Evolutionary conservation across 1,140 invertebrate species (phyloP).

Genomic region (Heliconius hewitsoni): DNA sequence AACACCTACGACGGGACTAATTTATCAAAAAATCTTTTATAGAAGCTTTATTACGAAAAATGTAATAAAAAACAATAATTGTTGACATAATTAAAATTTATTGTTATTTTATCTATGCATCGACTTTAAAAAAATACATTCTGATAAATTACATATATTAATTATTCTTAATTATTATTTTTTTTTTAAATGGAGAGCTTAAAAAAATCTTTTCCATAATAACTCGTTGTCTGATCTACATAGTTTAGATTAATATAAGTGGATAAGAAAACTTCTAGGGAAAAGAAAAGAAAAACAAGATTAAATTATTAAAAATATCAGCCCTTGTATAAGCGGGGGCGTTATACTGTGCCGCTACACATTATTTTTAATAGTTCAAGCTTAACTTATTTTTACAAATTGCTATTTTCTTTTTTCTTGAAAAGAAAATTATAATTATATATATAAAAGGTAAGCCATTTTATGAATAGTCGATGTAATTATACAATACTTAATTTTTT

Average conservation of each 20-base stretch:
- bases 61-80: neutral
- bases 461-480: neutral
- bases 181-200: neutral
- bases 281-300: neutral
- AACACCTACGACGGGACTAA: neutral
- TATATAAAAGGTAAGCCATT: neutral
- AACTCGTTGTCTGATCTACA: neutral
- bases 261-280: neutral
- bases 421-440: neutral
- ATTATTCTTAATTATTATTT: neutral
- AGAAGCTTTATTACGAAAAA: neutral
- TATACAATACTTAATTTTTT: neutral
- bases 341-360: neutral
- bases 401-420: neutral
- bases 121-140: too few relatives aligned
- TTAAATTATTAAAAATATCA: neutral
- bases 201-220: neutral
- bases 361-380: neutral
- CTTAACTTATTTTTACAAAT: neutral
- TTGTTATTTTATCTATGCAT: too few relatives aligned
- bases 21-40: neutral
- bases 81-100: neutral
- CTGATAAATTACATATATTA: neutral
- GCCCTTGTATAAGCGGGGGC: neutral
- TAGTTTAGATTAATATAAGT: constrained; percentile 1